These are phyloP conservation scores for Cosmia pyralina DNA, from an alignment of 2,888 invertebrate genomes.

Conservation along the genomic window DNA sequence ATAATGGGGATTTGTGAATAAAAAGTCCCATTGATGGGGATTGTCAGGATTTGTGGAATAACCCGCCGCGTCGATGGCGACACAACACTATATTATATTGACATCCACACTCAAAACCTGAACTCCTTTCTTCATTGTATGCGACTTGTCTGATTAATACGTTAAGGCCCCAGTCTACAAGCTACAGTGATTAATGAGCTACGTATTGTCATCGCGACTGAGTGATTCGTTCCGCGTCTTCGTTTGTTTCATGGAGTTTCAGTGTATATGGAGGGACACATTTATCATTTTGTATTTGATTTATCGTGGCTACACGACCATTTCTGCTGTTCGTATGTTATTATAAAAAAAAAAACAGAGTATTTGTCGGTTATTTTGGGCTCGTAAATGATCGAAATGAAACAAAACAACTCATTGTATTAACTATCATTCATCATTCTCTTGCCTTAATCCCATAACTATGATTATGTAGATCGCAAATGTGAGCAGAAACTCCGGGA, in stretches of 20 bases:
- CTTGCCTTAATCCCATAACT: no score
- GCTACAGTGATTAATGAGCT: constrained; percentile 55
- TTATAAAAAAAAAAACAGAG: not conserved
- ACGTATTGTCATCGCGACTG: constrained; percentile 50
- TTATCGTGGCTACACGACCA: constrained; percentile 38
- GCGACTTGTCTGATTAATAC: constrained; percentile 36
- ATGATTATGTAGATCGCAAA: no score
- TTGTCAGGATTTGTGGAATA: no score
- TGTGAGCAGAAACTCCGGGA: no score
- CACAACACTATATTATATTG: no score
- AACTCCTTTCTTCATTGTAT: no score
- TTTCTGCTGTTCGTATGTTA: constrained; percentile 22
- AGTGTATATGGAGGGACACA: constrained; percentile 32
- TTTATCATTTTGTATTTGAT: constrained; percentile 57
- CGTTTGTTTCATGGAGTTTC: constrained; percentile 49
- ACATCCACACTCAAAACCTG: no score
- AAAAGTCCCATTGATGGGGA: no score
- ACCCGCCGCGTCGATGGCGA: no score
- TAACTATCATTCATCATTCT: no score
- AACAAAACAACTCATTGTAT: not conserved
- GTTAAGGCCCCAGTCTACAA: not conserved
- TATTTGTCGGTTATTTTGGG: constrained; percentile 5
- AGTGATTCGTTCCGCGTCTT: constrained; percentile 57
- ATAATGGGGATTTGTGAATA: no score
- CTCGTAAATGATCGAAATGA: not conserved